These are phyloP conservation scores for Tor tambroides DNA, from an alignment of 2,113 vertebrate genomes.

Conservation along the genomic window DNA sequence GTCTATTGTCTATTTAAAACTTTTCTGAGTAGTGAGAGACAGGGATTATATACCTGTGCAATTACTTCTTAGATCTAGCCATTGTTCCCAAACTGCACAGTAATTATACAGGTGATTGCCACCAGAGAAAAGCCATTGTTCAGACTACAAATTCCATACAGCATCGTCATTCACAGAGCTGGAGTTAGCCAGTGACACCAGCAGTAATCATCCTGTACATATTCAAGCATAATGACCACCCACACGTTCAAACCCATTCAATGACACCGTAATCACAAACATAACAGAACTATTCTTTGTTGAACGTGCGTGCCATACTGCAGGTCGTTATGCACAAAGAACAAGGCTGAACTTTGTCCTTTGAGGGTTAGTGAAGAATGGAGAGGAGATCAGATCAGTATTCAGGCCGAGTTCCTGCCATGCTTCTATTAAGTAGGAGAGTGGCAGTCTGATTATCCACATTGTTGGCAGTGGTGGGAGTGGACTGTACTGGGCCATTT, in stretches of 20 bases:
- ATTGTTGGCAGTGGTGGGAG: slow-evolving; percentile 50
- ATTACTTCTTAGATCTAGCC: slow-evolving; percentile 49
- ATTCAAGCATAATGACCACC: slow-evolving; percentile 52
- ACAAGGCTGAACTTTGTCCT: slow-evolving; percentile 33
- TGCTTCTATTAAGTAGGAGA: slow-evolving; percentile 54
- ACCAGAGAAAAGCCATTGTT: slow-evolving; percentile 48
- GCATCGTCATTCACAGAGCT: not conserved
- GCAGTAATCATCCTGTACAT: slow-evolving; percentile 48
- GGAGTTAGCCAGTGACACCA: slow-evolving; percentile 28
- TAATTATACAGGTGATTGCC: slow-evolving; percentile 55
- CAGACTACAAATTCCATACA: slow-evolving; percentile 1
- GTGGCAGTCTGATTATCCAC: slow-evolving; percentile 60
- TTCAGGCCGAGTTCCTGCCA: slow-evolving; percentile 42
- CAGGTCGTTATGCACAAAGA: slow-evolving; percentile 8
- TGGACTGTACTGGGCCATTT: slow-evolving; percentile 50
- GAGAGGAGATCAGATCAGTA: slow-evolving; percentile 49
- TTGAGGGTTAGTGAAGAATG: slow-evolving; percentile 43
- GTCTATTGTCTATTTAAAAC: slow-evolving; percentile 40
- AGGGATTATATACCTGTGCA: slow-evolving; percentile 51
- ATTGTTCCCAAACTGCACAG: slow-evolving; percentile 44
- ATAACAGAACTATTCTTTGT: slow-evolving; percentile 26
- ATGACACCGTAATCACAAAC: slow-evolving; percentile 36
- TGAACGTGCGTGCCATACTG: not conserved
- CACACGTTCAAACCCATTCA: slow-evolving; percentile 19
- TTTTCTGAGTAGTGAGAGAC: slow-evolving; percentile 35